Percentiles rank a stretch among this genome's conserved stretches.
phyloP scores from a whole-genome alignment of 2,797 vertebrate genomes.

The Catostomus latipinnis region DNA sequence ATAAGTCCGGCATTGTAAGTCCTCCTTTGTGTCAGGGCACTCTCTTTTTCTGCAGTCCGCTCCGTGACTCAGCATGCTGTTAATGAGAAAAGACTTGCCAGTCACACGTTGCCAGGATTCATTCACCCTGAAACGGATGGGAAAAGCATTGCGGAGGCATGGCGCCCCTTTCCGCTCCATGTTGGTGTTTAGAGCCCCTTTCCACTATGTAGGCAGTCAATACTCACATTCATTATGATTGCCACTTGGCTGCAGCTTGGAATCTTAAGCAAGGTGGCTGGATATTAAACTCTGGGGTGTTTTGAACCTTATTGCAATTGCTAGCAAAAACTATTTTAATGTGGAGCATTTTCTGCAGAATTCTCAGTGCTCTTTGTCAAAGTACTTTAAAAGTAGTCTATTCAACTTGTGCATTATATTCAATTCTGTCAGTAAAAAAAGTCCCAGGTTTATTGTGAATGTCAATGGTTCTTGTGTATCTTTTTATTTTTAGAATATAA shows the following conservation, averaged over 20 bases:
- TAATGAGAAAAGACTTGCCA: slow-evolving; percentile 58
- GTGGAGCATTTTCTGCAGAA: not conserved
- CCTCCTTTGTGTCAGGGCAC: slow-evolving; percentile 49
- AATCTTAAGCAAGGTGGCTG: slow-evolving; percentile 3
- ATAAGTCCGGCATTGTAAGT: slow-evolving; percentile 66
- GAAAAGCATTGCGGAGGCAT: slow-evolving; percentile 52
- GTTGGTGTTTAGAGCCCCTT: slow-evolving; percentile 38
- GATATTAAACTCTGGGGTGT: not conserved
- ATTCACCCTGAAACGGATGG: slow-evolving; percentile 51
- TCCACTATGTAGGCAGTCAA: slow-evolving; percentile 23
- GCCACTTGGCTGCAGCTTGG: slow-evolving; percentile 21
- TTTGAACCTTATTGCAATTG: not conserved
- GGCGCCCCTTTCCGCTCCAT: slow-evolving; percentile 38
- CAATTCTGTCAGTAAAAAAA: too few relatives aligned
- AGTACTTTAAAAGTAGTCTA: too few relatives aligned
- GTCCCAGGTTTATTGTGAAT: too few relatives aligned
- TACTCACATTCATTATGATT: slow-evolving; percentile 22
- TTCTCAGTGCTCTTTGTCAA: too few relatives aligned
- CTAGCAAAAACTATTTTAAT: not conserved
- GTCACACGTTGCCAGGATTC: slow-evolving; percentile 52
- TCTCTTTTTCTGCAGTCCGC: slow-evolving; percentile 24
- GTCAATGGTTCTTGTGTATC: too few relatives aligned
- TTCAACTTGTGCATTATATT: too few relatives aligned
- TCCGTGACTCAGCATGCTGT: slow-evolving; percentile 59
- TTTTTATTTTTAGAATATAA: too few relatives aligned